Base-by-base conservation (phyloP, 2,113 vertebrate genomes). In the Notothenia coriiceps region DNA sequence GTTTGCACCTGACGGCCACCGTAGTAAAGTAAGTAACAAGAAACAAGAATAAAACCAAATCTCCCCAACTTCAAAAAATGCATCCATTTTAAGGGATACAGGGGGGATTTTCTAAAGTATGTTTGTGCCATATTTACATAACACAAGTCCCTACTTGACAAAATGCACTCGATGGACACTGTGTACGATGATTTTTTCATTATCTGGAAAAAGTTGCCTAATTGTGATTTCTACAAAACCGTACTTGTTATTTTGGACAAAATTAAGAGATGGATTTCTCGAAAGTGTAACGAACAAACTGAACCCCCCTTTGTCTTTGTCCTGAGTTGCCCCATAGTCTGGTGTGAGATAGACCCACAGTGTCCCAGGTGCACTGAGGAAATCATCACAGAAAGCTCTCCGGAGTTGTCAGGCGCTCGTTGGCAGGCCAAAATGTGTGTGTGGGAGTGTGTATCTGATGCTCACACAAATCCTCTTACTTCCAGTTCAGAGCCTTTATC, bases 401-500 rank as follows among this genome's bases (percentile, higher is more conserved):
- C 14, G 29, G 35, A 4, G 57, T 20, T 7, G 13, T 63, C 56
- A 70, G 20, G 14, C 25, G 40, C n/a, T 51, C 18, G 57, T 56
- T 57, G 22, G 22, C 29, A 29, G 60, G 47, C 47, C 22, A 46
- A 66, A 59, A 47, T 47, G 15, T 78, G 74, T 43, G 76, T 71
- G 65, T 13, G 51, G 4, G 67, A 3, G 17, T 17, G 74, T 61
- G 55, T 43, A 35, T 22, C 56, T 55, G 63, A 60, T 62, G 70
- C 60, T 40, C 25, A 50, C 22, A n/a, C 43, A 76, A 56, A 73
- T 79, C 74, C 46, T 14, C 1, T 76, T 76, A 59, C 46, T 56
- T 83, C 52, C 70, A 75, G 44, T 35, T 76, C 61, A 82, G 14
- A 17, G 55, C 59, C 57, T 46, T 50, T 15, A 55, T 52, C 14